phyloP scores from a whole-genome alignment of 2,888 invertebrate species.

The Ichneumoninae sp. region DNA sequence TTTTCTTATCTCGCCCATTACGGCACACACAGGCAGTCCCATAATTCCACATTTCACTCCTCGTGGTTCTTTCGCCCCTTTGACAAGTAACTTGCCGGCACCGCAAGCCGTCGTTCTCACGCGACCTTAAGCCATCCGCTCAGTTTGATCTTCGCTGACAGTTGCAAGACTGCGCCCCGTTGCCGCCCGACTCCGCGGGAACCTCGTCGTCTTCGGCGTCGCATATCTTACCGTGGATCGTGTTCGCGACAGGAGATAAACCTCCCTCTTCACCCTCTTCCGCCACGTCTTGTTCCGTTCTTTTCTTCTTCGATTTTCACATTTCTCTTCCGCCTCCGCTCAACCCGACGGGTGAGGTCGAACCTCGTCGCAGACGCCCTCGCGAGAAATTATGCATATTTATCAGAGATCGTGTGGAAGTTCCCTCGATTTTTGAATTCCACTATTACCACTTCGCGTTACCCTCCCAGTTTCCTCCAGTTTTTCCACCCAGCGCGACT shows the following conservation, averaged over 20 bases:
- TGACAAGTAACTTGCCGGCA: conserved; percentile 38
- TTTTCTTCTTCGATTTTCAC: conserved; percentile 33
- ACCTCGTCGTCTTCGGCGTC: conserved; percentile 68
- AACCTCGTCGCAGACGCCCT: conserved; percentile 40
- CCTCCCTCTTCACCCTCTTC: conserved; percentile 38
- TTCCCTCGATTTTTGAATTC: conserved; percentile 57
- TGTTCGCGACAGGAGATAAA: conserved; percentile 53
- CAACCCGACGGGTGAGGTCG: conserved; percentile 24
- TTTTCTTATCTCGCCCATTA: neutral
- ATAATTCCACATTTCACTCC: conserved; percentile 18
- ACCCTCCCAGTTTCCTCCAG: conserved; percentile 3
- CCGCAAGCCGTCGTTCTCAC: conserved; percentile 48
- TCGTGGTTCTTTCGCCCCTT: conserved; percentile 24
- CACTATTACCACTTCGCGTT: conserved; percentile 33
- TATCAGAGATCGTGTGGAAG: conserved; percentile 53
- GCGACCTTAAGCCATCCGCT: conserved; percentile 53
- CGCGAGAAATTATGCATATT: conserved; percentile 64
- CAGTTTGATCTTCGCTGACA: conserved; percentile 57
- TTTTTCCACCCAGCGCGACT: conserved; percentile 5
- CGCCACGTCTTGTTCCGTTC: conserved; percentile 26
- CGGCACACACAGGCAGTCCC: neutral
- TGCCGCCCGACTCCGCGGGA: conserved; percentile 48
- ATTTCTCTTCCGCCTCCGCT: conserved; percentile 27
- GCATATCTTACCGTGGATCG: conserved; percentile 68
- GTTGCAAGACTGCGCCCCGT: conserved; percentile 41